Base-by-base conservation (phyloP, 2,888 invertebrate species). In the Priapulus caudatus region DNA sequence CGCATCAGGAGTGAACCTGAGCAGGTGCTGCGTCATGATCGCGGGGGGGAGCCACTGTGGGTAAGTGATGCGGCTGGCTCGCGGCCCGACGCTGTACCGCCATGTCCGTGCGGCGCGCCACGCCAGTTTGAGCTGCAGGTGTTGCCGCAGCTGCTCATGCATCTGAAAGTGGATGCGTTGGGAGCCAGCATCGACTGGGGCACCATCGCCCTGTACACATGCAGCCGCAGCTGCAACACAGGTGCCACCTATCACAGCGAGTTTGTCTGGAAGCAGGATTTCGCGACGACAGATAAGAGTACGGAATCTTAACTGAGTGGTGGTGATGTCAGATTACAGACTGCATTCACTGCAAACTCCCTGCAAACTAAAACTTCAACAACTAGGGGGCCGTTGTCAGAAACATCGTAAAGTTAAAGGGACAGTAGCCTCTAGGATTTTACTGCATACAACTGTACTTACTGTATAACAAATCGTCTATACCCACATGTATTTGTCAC, bases 61-160 rank as follows among this genome's bases (percentile, higher is more conserved):
- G 86, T 92, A 51, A 82, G 91, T 20, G 73, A 75, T 47, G 72
- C 77, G 53, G 64, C 73, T 48, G 67, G 66, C 20, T 77, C 78
- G 43, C 63, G 69, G 58, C 67, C 76, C 20, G 62, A 65, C 1
- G 65, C 76, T 50, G 73, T 92, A 59, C 87, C 90, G 20, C 74
- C 77, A 20, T 74, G 74, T 55, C 51, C 58, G 5, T 97, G 97
- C 71, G 79, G 81, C 47, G 77, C 78, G 1, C 74, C 78, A 49
- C 79, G 93, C 58, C 79, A 81, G 60, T 95, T 89, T 76, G 95
- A 97, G 74, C 92, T 90, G 72, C 89, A 89, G 81, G 77, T 91
- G 48, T 83, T 88, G 82, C 87, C 88, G 1, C 87, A 88, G 68
- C 72, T 86, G 54, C 68, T 89, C 20, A 81, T 81, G 63, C 77